Conservation (phyloP, 2,888 invertebrate genomes). For the Megamerina dolium region DNA sequence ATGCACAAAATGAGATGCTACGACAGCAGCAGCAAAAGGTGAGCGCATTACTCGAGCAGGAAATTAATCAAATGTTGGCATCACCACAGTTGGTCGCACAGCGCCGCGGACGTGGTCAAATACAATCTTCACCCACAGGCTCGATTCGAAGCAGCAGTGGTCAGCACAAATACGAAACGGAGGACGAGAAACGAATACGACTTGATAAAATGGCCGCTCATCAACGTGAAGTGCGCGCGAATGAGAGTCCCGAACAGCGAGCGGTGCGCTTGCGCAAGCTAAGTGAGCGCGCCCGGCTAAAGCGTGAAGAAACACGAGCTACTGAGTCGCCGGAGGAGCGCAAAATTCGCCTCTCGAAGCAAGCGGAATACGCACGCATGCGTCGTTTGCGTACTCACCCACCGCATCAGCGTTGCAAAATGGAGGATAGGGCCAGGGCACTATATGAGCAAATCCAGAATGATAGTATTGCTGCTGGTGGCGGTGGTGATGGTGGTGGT, state of each 20-base stretch:
- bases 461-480: conserved; percentile 14
- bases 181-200: conserved; percentile 44
- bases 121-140: conserved; percentile 36
- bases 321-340: conserved; percentile 43
- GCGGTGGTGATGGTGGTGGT: conserved; percentile 21
- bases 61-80: conserved; percentile 45
- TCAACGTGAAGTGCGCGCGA: conserved; percentile 45
- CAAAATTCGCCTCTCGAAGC: conserved; percentile 43
- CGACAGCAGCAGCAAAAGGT: conserved; percentile 42
- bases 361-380: conserved; percentile 47
- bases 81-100: conserved; percentile 31
- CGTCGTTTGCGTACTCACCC: conserved; percentile 45
- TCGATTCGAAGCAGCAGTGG: conserved; percentile 28
- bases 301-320: conserved; percentile 44
- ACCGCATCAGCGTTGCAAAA: conserved; percentile 32
- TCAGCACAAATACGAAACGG: conserved; percentile 46
- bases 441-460: conserved; percentile 39
- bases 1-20: conserved; percentile 25
- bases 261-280: conserved; percentile 41
- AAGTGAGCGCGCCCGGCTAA: conserved; percentile 45
- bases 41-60: conserved; percentile 45
- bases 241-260: conserved; percentile 46
- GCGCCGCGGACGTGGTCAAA: conserved; percentile 43
- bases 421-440: conserved; percentile 33
- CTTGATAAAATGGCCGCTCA: conserved; percentile 48